phyloP scores from a whole-genome alignment of 2,113 vertebrate species.

The Tauraco erythrolophus region DNA sequence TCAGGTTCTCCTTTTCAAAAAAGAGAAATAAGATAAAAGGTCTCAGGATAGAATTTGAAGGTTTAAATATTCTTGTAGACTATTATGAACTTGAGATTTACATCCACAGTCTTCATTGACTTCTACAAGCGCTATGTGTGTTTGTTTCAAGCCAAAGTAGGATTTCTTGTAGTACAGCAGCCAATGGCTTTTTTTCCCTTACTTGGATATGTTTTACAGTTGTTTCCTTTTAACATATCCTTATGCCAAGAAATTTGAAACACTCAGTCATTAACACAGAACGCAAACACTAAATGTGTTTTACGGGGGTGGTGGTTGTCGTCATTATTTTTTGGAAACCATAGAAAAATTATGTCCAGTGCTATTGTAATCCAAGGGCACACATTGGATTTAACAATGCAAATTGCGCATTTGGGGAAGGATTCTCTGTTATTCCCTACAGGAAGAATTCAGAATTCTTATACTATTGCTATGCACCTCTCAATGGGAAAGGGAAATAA shows the following conservation, averaged over 20 bases:
- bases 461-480: not conserved
- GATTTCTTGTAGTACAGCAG: not conserved
- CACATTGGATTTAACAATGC: not conserved
- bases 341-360: not conserved
- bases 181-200: not conserved
- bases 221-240: not conserved
- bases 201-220: not conserved
- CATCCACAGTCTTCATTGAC: not conserved
- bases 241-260: not conserved
- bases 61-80: not conserved
- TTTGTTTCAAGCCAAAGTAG: not conserved
- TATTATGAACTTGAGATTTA: not conserved
- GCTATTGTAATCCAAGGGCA: not conserved
- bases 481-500: not conserved
- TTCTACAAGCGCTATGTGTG: not conserved
- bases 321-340: not conserved
- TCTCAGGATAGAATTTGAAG: not conserved
- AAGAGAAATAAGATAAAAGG: not conserved
- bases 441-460: not conserved
- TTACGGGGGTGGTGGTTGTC: not conserved
- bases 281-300: not conserved
- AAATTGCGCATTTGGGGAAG: not conserved
- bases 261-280: not conserved
- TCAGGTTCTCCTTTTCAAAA: not conserved
- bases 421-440: not conserved